A percentile compares a stretch with the other conserved stretches of the same genome.
These are phyloP conservation scores for Cydia splendana DNA, from an alignment of 1,140 invertebrate genomes.

Conservation along the genomic window DNA sequence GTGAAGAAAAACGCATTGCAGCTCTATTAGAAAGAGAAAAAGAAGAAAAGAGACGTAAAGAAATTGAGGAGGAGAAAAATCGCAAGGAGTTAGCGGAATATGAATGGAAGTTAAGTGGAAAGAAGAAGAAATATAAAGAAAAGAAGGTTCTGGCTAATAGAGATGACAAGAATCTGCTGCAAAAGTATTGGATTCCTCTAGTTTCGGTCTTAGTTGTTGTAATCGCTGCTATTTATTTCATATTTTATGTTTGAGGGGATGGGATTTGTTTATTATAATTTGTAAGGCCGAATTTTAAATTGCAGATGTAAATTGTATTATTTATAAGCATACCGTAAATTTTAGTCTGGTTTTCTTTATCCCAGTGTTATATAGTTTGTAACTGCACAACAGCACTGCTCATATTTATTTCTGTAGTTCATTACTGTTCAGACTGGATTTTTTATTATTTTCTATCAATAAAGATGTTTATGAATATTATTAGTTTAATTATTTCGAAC, in stretches of 20 bases:
- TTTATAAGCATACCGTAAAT: neutral
- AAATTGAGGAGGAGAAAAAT: constrained; percentile 84
- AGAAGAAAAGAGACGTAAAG: constrained; percentile 79
- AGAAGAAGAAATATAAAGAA: constrained; percentile 77
- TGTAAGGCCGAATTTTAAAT: no score
- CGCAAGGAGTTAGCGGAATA: constrained; percentile 86
- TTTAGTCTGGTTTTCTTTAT: neutral
- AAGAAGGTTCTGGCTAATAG: constrained; percentile 61
- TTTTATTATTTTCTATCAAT: neutral
- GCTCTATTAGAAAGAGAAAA: constrained; percentile 76
- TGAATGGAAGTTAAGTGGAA: constrained; percentile 85
- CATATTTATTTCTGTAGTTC: neutral
- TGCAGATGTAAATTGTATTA: neutral
- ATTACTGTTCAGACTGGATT: neutral
- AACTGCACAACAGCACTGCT: no score
- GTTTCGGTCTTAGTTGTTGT: constrained; percentile 52
- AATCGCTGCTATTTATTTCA: constrained; percentile 52
- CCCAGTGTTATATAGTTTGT: constrained; percentile 5
- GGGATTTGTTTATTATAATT: constrained; percentile 11
- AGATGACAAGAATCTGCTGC: constrained; percentile 62
- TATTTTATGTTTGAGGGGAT: constrained; percentile 46
- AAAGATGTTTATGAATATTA: neutral
- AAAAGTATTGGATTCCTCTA: constrained; percentile 73
- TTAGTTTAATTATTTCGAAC: neutral
- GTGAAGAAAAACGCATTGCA: constrained; percentile 81